phyloP scores from a whole-genome alignment of 2,113 vertebrate species.

The Microtus richardsoni region DNA sequence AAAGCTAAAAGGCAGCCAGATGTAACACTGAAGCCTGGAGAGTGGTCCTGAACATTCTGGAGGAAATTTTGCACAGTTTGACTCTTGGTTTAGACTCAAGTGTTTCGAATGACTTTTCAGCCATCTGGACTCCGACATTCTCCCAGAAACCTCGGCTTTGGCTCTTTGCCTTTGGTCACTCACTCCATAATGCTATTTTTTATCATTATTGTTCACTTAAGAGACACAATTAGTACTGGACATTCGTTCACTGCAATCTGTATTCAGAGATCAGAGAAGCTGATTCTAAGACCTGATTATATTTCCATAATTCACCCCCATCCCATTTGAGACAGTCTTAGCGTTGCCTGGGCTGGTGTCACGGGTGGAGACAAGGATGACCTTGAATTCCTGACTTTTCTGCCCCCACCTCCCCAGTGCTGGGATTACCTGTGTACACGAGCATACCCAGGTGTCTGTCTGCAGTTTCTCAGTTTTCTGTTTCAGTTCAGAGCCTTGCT shows the following conservation, averaged over 20 bases:
- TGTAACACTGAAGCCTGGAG: neutral
- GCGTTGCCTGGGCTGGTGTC: neutral
- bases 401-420: neutral
- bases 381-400: neutral
- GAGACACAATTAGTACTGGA: neutral
- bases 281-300: neutral
- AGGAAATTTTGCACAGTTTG: neutral
- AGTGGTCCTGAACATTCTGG: neutral
- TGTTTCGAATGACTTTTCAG: neutral
- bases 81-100: neutral
- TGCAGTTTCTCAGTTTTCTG: slow-evolving; percentile 30
- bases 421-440: neutral
- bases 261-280: neutral
- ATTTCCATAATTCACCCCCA: slow-evolving; percentile 2
- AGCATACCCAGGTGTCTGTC: neutral
- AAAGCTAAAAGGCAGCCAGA: slow-evolving; percentile 49
- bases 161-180: neutral
- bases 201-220: neutral
- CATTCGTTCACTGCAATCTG: slow-evolving; percentile 1
- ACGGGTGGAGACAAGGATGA: neutral
- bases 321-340: neutral
- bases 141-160: neutral
- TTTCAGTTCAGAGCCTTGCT: neutral
- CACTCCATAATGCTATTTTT: neutral
- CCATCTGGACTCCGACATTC: neutral